Evolutionary conservation across 2,113 vertebrate species (phyloP), one percentile per base, ranked within the genome.

Genomic region (Eptatretus burgeri): DNA sequence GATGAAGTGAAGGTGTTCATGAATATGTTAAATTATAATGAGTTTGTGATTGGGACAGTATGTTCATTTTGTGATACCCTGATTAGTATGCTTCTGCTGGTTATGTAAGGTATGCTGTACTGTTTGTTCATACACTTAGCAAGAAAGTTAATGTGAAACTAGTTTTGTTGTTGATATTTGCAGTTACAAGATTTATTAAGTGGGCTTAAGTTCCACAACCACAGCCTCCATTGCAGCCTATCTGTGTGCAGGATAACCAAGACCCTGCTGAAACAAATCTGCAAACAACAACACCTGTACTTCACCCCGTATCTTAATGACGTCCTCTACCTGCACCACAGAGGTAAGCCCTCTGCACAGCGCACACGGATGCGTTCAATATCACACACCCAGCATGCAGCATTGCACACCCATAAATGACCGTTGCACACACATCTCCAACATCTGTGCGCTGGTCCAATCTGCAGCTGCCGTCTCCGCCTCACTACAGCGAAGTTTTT

Each of bases 221-320:
- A 56, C 53, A 3, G 8, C 53, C 53, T 14, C 53, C 53, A 18
- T 18, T 18, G 53, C 53, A 14, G 53, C 53, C 53, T 60, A 19
- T 7, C 10, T 12, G 53, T 17, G 53, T 60, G 9, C 11, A 85
- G 82, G 71, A 91, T 98, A 72, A 94, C 85, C n/a, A 88, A 84
- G 74, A 70, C 69, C 51, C 73, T 81, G 65, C 75, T 98, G 63
- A 75, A 64, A 66, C 78, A 86, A 51, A 79, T 81, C 65, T 98
- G 91, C 74, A 86, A 83, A 69, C 67, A 81, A 56, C 73, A 89
- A 63, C 85, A 84, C 68, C 77, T 94, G 20, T 98, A 94, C 51
- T 1, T 63, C 16, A 89, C 83, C 1, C 89, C 91, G 0, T 67
- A 65, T 13, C 68, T 93, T 71, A 95, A 95, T 67, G 87, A 98